Conservation (phyloP, 1,140 invertebrate species). For the Sesamia nonagrioides region DNA sequence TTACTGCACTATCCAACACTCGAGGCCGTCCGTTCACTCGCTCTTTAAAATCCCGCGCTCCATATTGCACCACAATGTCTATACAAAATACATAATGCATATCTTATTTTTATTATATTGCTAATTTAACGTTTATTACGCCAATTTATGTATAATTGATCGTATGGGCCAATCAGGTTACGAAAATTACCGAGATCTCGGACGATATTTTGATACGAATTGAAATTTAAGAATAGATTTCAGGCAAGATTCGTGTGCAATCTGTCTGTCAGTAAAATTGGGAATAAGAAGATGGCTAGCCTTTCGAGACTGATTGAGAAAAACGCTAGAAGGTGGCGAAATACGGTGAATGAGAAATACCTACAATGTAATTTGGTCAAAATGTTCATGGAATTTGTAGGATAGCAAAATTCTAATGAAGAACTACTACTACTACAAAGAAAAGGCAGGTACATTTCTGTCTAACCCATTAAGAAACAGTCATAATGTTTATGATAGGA, state of each 20-base stretch:
- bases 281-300: too few species aligned
- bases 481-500: too few species aligned
- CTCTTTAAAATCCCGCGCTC: conserved; percentile 45
- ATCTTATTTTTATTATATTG: conserved; percentile 37
- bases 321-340: neutral
- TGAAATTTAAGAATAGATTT: neutral
- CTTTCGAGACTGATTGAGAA: too few species aligned
- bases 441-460: too few species aligned
- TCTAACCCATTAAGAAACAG: too few species aligned
- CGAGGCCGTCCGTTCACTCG: conserved; percentile 44
- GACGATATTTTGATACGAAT: neutral
- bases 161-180: neutral
- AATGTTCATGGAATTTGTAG: too few species aligned
- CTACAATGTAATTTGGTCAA: too few species aligned
- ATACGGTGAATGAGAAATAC: neutral
- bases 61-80: conserved; percentile 28
- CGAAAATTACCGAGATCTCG: neutral
- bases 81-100: conserved; percentile 21
- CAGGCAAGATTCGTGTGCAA: neutral
- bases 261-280: too few species aligned
- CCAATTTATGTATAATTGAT: conserved; percentile 21
- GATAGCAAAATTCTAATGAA: too few species aligned
- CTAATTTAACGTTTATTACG: conserved; percentile 9
- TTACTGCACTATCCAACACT: conserved; percentile 4
- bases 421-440: too few species aligned